Evolutionary conservation across 1,140 invertebrate species (phyloP).

Genomic region (Elymnias hypermnestra): DNA sequence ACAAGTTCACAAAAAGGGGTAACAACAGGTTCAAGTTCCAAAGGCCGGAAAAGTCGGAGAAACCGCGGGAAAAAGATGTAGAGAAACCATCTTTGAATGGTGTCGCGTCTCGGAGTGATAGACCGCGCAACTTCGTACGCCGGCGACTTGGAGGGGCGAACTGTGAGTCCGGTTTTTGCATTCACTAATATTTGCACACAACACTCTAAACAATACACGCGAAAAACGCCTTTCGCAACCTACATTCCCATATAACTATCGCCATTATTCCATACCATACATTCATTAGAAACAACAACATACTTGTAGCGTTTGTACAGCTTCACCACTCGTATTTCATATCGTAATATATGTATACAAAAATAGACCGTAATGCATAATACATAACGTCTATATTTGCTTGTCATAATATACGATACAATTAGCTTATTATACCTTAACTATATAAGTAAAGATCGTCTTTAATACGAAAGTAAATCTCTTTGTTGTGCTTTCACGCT

Average conservation of each 20-base stretch:
- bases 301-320: too few species aligned
- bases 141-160: constrained; percentile 53
- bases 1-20: constrained; percentile 45
- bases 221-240: constrained; percentile 15
- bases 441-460: too few species aligned
- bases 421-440: too few species aligned
- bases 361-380: too few species aligned
- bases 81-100: constrained; percentile 39
- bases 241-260: background rate
- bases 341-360: too few species aligned
- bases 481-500: too few species aligned
- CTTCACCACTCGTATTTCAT: too few species aligned
- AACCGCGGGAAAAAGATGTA: constrained; percentile 29
- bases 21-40: constrained; percentile 54
- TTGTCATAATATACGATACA: too few species aligned
- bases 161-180: constrained; percentile 57
- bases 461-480: too few species aligned
- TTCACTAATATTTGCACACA: constrained; percentile 22
- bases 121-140: constrained; percentile 49
- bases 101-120: constrained; percentile 46
- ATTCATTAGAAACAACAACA: too few species aligned
- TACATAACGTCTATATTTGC: too few species aligned
- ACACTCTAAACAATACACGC: constrained; percentile 12
- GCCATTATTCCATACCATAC: constrained; percentile 3
- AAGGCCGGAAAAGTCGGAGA: constrained; percentile 46